Evolutionary conservation across 2,888 invertebrate species (phyloP).

Genomic region (Leucoma salicis): DNA sequence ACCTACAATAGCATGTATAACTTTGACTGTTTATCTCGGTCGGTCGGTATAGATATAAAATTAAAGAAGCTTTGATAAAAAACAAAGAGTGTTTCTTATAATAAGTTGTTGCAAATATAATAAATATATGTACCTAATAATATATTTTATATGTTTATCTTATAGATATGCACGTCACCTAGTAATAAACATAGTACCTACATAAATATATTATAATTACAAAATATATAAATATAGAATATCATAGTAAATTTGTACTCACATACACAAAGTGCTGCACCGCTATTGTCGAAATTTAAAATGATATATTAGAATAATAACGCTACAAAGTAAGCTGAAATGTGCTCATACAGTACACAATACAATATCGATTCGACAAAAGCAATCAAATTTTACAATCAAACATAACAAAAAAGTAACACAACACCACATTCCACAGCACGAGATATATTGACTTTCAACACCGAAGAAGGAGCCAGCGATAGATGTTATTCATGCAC

Average conservation of each 20-base stretch:
- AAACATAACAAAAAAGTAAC: slow-evolving; percentile 55
- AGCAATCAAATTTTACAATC: slow-evolving; percentile 52
- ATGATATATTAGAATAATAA: slow-evolving; percentile 21
- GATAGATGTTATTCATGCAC: slow-evolving; percentile 83
- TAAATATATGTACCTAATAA: background rate
- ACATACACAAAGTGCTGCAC: slow-evolving; percentile 53
- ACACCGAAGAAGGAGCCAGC: slow-evolving; percentile 49
- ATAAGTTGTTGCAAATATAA: too few relatives aligned
- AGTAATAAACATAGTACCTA: background rate
- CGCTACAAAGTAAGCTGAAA: slow-evolving; percentile 32
- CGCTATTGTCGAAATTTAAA: slow-evolving; percentile 56
- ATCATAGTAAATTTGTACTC: slow-evolving; percentile 33
- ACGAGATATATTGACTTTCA: slow-evolving; percentile 40
- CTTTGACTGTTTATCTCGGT: too few relatives aligned
- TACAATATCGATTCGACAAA: slow-evolving; percentile 58
- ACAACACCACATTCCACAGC: slow-evolving; percentile 74
- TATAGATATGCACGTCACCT: background rate
- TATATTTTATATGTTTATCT: background rate
- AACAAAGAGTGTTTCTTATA: too few relatives aligned
- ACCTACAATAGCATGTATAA: too few relatives aligned
- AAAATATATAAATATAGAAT: slow-evolving; percentile 9
- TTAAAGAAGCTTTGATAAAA: too few relatives aligned
- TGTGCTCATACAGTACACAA: slow-evolving; percentile 31
- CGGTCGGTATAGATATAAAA: too few relatives aligned
- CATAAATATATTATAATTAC: background rate